A percentile compares a stretch with the other conserved stretches of the same genome.
phyloP scores from a whole-genome alignment of 2,888 invertebrate genomes.

The Drosophila mulleri region DNA sequence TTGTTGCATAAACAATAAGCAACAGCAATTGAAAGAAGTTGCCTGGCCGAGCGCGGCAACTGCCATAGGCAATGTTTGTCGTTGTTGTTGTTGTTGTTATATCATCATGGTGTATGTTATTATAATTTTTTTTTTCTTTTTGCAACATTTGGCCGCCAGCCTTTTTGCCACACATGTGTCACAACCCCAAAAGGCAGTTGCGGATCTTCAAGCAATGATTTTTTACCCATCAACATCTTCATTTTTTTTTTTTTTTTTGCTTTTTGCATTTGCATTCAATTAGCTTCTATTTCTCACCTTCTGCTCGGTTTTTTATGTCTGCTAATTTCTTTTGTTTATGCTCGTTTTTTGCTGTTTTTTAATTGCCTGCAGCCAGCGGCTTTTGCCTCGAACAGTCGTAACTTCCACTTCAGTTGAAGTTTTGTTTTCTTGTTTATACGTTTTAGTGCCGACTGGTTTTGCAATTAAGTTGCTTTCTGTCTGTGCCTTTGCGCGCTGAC shows the following conservation, averaged over 20 bases:
- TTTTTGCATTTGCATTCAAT: slow-evolving; percentile 73
- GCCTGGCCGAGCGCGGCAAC: slow-evolving; percentile 49
- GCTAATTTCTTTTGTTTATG: slow-evolving; percentile 70
- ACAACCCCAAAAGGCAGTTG: slow-evolving; percentile 42
- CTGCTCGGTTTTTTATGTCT: slow-evolving; percentile 31
- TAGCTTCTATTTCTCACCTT: slow-evolving; percentile 75
- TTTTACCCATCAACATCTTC: neutral
- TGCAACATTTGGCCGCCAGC: slow-evolving; percentile 50
- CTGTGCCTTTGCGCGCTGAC: slow-evolving; percentile 20
- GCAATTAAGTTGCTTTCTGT: slow-evolving; percentile 60
- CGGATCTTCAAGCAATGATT: neutral
- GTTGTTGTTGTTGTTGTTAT: slow-evolving; percentile 27
- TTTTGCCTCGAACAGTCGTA: slow-evolving; percentile 6
- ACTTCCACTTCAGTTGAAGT: slow-evolving; percentile 31
- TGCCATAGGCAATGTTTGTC: slow-evolving; percentile 39
- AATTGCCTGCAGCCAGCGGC: slow-evolving; percentile 51
- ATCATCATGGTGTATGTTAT: neutral
- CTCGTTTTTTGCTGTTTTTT: slow-evolving; percentile 32
- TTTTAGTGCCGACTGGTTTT: slow-evolving; percentile 46
- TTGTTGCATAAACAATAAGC: slow-evolving; percentile 67
- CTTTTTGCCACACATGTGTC: slow-evolving; percentile 64
- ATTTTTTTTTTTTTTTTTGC: neutral
- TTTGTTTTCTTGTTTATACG: slow-evolving; percentile 13
- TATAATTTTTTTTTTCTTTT: slow-evolving; percentile 10
- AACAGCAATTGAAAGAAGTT: slow-evolving; percentile 43